phyloP scores from a whole-genome alignment of 2,888 invertebrate species.

The Agonopterix subpropinquella region DNA sequence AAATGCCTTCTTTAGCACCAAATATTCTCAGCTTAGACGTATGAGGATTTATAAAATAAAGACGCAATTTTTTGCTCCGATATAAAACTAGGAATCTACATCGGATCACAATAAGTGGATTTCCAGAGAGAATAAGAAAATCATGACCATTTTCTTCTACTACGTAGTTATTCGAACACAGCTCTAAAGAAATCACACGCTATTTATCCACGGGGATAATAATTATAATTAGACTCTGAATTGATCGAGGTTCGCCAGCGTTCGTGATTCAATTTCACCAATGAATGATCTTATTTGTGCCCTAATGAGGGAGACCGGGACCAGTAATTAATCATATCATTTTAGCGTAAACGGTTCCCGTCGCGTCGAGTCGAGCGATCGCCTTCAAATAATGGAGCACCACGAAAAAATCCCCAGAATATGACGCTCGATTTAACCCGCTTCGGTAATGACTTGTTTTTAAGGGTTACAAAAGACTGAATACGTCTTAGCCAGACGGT shows the following conservation, averaged over 20 bases:
- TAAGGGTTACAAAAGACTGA: slow-evolving; percentile 71
- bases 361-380: slow-evolving; percentile 53
- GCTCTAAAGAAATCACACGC: slow-evolving; percentile 1
- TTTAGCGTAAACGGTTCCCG: slow-evolving; percentile 63
- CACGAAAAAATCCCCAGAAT: slow-evolving; percentile 60
- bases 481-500: slow-evolving; percentile 69
- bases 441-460: slow-evolving; percentile 74
- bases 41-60: not conserved
- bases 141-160: slow-evolving; percentile 3
- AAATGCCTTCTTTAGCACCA: slow-evolving; percentile 2
- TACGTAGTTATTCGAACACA: slow-evolving; percentile 1
- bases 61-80: too few species aligned
- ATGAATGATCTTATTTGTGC: slow-evolving; percentile 65
- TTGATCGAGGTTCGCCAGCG: slow-evolving; percentile 45
- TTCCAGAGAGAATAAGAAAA: not conserved
- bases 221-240: slow-evolving; percentile 63
- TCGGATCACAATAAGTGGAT: not conserved
- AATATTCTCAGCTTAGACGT: not conserved
- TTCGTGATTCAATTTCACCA: slow-evolving; percentile 70
- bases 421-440: slow-evolving; percentile 65
- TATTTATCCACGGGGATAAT: slow-evolving; percentile 32
- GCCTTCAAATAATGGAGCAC: slow-evolving; percentile 63
- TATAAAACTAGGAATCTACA: not conserved
- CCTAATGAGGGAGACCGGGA: slow-evolving; percentile 68
- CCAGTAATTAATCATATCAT: slow-evolving; percentile 73